Base-by-base conservation (phyloP, 2,797 vertebrate genomes). In the Pseudochirops corinnae region DNA sequence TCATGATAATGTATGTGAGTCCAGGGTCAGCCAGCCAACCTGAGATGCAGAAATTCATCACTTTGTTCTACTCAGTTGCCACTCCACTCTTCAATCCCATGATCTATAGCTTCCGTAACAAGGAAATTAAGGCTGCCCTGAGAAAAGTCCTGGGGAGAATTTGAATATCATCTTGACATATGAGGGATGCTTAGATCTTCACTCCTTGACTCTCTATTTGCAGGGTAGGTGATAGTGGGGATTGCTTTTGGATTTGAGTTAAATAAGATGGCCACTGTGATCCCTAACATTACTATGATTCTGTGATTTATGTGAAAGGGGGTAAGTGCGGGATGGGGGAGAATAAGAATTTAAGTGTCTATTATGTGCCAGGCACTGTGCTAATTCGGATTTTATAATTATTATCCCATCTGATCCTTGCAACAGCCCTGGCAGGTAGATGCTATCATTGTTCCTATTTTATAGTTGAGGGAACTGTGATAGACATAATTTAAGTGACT, bases 101-200 rank as follows among this genome's bases (percentile, higher is more conserved):
- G 33, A 97, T 98, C 95, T 98, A 97, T 14, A 97, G 97, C 28
- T 90, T 98, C 28, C 95, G 96, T 53, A 98, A 98, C 91, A 95
- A 97, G 39, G 96, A 98, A n/a, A 96, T 97, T 90, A 97, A 94
- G 10, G 24, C 50, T 55, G 91, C 91, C 28, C 28, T 95, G 56
- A 57, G 53, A 50, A 95, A 96, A 93, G 33, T 94, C 33, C 57
- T 94, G 52, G 26, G 55, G 57, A 52, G 87, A 95, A 4, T 94
- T 74, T 95, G 90, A 91, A 87, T 62, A 55, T 67, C 60, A 92
- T 87, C 39, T 12, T 31, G 74, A 90, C 58, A 52, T 31, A n/a
- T 4, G 62, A 90, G 82, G 39, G 0, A 87, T 0, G 1, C 31
- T 52, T 39, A 74, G 18, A 39, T 82, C 18, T 82, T 82, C n/a